Conservation (phyloP, 2,797 vertebrate genomes). For the Pyrocephalus nanus region DNA sequence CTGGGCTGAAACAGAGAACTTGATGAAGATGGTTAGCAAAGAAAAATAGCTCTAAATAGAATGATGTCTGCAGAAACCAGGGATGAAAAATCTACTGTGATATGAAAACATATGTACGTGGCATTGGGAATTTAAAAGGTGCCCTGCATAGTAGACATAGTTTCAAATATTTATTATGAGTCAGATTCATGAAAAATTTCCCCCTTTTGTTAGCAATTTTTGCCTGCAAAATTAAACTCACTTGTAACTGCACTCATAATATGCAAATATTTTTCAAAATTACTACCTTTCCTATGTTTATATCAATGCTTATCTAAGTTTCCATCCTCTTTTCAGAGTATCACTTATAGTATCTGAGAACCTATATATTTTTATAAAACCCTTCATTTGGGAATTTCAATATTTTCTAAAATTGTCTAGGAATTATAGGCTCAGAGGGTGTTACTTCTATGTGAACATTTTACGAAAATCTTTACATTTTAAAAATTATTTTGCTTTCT, state of each 20-base stretch:
- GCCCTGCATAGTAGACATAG: background rate
- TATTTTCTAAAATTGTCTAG: background rate
- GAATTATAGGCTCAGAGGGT: background rate
- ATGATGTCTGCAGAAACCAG: background rate
- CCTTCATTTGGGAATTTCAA: background rate
- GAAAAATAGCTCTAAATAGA: constrained; percentile 26
- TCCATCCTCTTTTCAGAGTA: background rate
- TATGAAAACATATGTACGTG: background rate
- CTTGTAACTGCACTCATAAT: background rate
- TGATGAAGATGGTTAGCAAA: background rate
- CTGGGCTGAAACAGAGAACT: constrained; percentile 3
- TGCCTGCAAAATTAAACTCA: background rate
- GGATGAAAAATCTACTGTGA: constrained; percentile 1
- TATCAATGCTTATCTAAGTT: background rate
- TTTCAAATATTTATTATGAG: background rate
- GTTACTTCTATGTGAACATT: background rate
- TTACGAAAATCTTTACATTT: background rate
- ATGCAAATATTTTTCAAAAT: background rate
- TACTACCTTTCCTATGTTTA: background rate
- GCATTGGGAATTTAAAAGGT: background rate
- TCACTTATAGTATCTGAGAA: background rate
- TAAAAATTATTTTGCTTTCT: background rate
- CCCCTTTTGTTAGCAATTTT: background rate
- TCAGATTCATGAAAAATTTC: background rate
- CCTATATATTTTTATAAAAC: background rate